Evolutionary conservation across 2,797 vertebrate genomes (phyloP), one percentile per base, ranked within the genome.

Genomic region (Fistularia tabacaria): DNA sequence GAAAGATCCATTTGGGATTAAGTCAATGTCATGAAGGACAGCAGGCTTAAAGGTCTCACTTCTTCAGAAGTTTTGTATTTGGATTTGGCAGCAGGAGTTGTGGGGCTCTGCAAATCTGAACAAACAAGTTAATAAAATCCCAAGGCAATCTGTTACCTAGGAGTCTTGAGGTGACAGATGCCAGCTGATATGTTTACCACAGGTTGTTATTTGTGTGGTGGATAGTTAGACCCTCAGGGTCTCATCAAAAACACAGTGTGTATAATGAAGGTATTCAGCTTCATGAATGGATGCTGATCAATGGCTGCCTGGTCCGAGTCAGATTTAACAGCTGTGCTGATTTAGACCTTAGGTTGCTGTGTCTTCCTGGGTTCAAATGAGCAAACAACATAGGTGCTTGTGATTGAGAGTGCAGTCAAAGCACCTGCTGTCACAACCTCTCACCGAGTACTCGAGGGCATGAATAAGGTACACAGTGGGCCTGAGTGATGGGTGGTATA

Each of bases 331-430:
- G 60, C 49, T 74, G 61, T 67, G 44, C 69, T 14, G 54, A 56
- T 53, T 14, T 50, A 64, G 57, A 71, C 60, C 45, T 8, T 1
- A 38, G 64, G 39, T 57, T 52, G 38, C 61, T 13, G 7, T 66
- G 64, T 71, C 57, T 60, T 12, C 3, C 40, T 1, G 68, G 61
- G 66, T 71, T 81, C 66, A 50, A 59, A 54, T 9, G 69, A 74
- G 79, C 80, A 76, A 75, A 65, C 66, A 58, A 68, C 43, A 25
- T 62, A 64, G 71, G 74, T 43, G 51, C 41, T 41, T 48, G 64
- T 90, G 87, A 90, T 90, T 81, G 88, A 89, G 83, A 74, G 81
- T 46, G 40, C 84, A 88, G 86, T 88, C 84, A 83, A 59, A 56
- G 69, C 81, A 84, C 79, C 83, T 84, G 67, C 66, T 74, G 82